Percentiles rank a stretch among this genome's conserved stretches.
Conservation (phyloP, 2,888 invertebrate genomes). For the Allolobophora icterica region DNA sequence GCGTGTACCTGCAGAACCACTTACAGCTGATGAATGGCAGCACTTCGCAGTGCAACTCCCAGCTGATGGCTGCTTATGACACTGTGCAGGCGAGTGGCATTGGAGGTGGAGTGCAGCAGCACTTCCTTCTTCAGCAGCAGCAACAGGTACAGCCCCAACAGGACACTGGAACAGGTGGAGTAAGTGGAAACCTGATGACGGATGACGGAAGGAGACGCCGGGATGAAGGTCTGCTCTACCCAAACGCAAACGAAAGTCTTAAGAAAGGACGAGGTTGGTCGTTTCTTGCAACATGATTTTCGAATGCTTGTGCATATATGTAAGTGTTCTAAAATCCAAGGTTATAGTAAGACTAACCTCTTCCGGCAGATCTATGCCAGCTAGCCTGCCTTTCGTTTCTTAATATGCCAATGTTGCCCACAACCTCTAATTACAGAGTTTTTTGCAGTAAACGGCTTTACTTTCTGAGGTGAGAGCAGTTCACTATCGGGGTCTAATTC, state of each 20-base stretch:
- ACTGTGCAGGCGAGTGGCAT: background rate
- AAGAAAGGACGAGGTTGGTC: slow-evolving; percentile 6
- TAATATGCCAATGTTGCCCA: background rate
- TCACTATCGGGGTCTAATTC: no score
- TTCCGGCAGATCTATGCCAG: no score
- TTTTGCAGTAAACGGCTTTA: no score
- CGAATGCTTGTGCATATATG: background rate
- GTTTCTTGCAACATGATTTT: background rate
- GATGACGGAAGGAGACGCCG: background rate
- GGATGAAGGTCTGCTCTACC: background rate
- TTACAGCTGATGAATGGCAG: background rate
- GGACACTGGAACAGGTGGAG: background rate
- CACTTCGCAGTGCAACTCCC: background rate
- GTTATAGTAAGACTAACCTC: background rate
- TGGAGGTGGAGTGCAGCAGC: background rate
- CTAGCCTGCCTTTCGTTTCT: background rate
- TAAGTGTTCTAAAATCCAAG: background rate
- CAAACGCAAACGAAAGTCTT: background rate
- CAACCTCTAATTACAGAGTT: no score
- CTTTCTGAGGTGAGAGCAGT: no score
- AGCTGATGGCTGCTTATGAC: background rate
- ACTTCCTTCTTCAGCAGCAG: slow-evolving; percentile 20
- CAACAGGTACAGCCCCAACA: background rate
- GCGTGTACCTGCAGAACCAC: background rate
- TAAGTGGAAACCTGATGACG: background rate